These are phyloP conservation scores for Petromus typicus DNA, from an alignment of 2,113 vertebrate species.

Conservation along the genomic window DNA sequence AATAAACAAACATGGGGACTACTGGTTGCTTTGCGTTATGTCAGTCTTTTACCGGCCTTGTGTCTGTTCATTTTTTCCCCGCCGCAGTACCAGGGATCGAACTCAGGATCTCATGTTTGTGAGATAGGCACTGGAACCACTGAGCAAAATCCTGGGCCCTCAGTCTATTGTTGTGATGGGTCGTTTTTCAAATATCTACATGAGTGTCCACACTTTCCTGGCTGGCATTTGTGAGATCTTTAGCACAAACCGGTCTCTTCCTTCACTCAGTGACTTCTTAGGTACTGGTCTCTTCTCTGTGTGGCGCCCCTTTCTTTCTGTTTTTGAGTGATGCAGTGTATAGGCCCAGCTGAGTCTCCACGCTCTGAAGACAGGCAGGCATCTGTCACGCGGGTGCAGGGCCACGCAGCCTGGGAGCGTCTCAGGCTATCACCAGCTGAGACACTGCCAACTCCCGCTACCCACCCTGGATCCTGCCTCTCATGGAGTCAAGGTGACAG, in stretches of 20 bases:
- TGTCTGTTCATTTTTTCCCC: too few species aligned
- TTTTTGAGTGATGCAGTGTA: background rate
- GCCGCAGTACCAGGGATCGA: too few species aligned
- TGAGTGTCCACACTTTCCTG: background rate
- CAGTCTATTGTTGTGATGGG: background rate
- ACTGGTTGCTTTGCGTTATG: background rate
- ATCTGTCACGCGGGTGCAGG: accelerated
- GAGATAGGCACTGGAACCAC: too few species aligned
- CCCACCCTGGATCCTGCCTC: background rate
- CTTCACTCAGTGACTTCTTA: background rate
- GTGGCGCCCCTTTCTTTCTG: background rate
- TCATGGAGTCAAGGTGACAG: background rate
- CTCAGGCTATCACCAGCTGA: accelerated
- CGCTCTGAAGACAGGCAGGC: background rate
- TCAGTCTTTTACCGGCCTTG: accelerated
- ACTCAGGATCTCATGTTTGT: too few species aligned
- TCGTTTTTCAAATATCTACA: conserved; percentile 35
- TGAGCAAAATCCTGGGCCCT: too few species aligned
- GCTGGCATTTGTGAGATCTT: conserved; percentile 43
- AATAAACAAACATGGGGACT: background rate
- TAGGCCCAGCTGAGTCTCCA: background rate
- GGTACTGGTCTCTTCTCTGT: background rate
- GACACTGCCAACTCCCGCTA: accelerated
- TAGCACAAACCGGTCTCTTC: background rate
- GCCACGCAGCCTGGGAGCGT: accelerated